Evolutionary conservation across 2,888 invertebrate species (phyloP).

Genomic region (Sminthurinus aureus): DNA sequence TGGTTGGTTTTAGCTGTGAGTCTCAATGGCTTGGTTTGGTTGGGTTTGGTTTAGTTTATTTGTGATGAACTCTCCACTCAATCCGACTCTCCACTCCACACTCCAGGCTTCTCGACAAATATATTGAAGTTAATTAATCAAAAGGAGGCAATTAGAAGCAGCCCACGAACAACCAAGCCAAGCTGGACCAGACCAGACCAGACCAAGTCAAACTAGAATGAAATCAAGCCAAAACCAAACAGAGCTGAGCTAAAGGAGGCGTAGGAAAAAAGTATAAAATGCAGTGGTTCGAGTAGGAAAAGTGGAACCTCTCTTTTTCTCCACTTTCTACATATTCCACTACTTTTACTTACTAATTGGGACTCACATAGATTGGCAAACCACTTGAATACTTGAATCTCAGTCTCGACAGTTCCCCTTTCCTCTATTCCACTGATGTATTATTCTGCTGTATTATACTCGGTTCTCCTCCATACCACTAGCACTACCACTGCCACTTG

Average conservation of each 20-base stretch:
- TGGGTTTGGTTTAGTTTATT: too few relatives aligned
- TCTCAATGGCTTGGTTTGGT: too few relatives aligned
- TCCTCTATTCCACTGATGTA: too few relatives aligned
- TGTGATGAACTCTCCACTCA: background rate
- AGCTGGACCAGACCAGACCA: too few relatives aligned
- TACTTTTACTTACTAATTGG: constrained; percentile 26
- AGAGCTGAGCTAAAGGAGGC: background rate
- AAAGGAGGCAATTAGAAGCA: constrained; percentile 19
- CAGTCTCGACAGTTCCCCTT: background rate
- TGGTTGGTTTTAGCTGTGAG: too few relatives aligned
- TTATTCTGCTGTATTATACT: too few relatives aligned
- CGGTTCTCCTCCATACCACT: too few relatives aligned
- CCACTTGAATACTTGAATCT: constrained; percentile 11
- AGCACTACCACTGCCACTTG: too few relatives aligned
- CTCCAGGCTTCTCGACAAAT: constrained; percentile 7
- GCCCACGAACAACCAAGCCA: too few relatives aligned
- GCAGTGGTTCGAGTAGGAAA: background rate
- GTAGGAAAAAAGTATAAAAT: constrained; percentile 3
- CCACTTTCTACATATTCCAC: too few relatives aligned
- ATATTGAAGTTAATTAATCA: constrained; percentile 30
- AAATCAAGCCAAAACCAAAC: too few relatives aligned
- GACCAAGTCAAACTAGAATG: too few relatives aligned
- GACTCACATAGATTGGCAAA: constrained; percentile 28
- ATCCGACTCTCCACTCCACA: background rate
- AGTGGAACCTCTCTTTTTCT: background rate